Evolutionary conservation across 2,888 invertebrate species (phyloP).

Genomic region (Andrena praecox): DNA sequence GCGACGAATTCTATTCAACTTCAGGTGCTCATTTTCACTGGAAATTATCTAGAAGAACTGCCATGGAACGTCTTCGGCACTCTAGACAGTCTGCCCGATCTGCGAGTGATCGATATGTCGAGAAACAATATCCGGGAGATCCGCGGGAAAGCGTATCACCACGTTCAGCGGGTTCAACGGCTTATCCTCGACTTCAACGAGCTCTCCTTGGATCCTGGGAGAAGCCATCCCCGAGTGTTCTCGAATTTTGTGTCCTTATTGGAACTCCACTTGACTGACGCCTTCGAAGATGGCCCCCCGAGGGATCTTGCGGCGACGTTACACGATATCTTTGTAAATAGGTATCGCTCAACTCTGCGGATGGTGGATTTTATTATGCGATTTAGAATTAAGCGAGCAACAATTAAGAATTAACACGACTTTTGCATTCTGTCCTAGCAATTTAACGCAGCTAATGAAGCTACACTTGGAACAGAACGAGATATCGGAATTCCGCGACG

Average conservation of each 20-base stretch:
- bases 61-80: conserved; percentile 91
- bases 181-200: conserved; percentile 91
- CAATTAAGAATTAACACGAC: no score
- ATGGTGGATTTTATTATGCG: no score
- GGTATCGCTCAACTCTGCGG: conserved; percentile 64
- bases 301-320: conserved; percentile 88
- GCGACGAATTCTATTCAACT: neutral
- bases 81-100: conserved; percentile 86
- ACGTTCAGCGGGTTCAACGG: conserved; percentile 89
- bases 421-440: conserved; percentile 82
- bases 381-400: neutral
- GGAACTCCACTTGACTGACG: conserved; percentile 90
- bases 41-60: conserved; percentile 88
- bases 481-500: conserved; percentile 88
- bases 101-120: conserved; percentile 90
- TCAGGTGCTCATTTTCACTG: conserved; percentile 89
- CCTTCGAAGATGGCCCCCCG: conserved; percentile 89
- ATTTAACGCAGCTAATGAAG: conserved; percentile 88
- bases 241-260: conserved; percentile 90
- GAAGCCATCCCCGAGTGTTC: conserved; percentile 89
- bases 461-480: conserved; percentile 92
- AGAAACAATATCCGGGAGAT: conserved; percentile 90
- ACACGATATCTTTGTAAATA: conserved; percentile 90
- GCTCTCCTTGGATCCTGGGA: conserved; percentile 87
- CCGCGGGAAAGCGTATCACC: conserved; percentile 91